Base-by-base conservation (phyloP, 2,888 invertebrate genomes). In the Pachydiplax longipennis region DNA sequence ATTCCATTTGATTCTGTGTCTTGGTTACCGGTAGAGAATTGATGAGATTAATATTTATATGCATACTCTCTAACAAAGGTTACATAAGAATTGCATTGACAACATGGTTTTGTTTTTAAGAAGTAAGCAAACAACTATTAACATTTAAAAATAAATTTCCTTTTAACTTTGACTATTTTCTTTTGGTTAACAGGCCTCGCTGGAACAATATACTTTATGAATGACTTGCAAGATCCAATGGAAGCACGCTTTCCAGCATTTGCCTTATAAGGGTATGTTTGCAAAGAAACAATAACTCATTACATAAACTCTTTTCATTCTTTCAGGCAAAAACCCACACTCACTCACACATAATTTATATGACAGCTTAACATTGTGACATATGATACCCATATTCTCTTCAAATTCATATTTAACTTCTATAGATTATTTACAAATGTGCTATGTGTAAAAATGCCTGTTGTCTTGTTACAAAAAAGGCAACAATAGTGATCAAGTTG, bases 221-320 rank as follows among this genome's bases (percentile, higher is more conserved):
- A 95, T 80, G 98, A 98, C 93, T 93, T 98, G 90, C 94, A 95
- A 91, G 93, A 96, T 91, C 96, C 97, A 0, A 92, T 93, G 65
- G 94, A 95, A 25, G 96, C 98, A 0, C 96, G 95, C 93, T 98
- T 98, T 93, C 98, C 98, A 48, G 97, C 96, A 6, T 97, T 96
- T 93, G 94, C 94, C 92, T 91, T 96, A 81, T 95, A 94, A 93
- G n/a, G 61, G 61, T 87, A 37, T 87, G 22, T 81, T 81, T 25
- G 61, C 31, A 48, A 81, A 90, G 61, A 44, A 90, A 90, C 73
- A 90, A 81, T 31, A 90, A 48, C 37, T 53, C 90, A 90, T 80
- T 80, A 80, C 80, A 80, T 37, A 90, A 90, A 73, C 44, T 58
- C 53, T 48, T 90, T 90, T 73, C 73, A 90, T 80, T 90, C 73